Percentiles rank a stretch among this genome's conserved stretches.
phyloP scores from a whole-genome alignment of 2,113 vertebrate genomes.

The Salvelinus fontinalis region DNA sequence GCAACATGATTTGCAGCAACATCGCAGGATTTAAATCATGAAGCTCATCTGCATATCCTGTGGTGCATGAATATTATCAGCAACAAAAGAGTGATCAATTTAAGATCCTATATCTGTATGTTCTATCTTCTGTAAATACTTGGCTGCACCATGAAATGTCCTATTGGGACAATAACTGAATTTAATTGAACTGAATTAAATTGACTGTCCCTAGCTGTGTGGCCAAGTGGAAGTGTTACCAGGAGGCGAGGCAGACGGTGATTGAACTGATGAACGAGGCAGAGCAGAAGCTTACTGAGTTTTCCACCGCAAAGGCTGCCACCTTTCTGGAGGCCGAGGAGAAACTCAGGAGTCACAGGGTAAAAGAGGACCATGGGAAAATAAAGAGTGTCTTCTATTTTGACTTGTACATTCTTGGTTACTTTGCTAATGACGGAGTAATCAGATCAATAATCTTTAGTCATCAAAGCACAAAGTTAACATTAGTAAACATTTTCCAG shows the following conservation, averaged over 20 bases:
- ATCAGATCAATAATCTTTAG: not conserved
- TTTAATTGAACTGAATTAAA: too few relatives aligned
- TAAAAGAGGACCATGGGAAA: constrained; percentile 41
- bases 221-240: constrained; percentile 87
- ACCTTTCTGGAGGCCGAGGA: constrained; percentile 84
- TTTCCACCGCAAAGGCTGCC: constrained; percentile 85
- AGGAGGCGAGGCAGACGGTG: constrained; percentile 85
- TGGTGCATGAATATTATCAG: too few relatives aligned
- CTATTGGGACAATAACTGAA: not conserved
- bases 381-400: not conserved
- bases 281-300: constrained; percentile 92
- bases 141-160: too few relatives aligned
- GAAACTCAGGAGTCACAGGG: constrained; percentile 86
- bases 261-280: constrained; percentile 92
- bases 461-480: too few relatives aligned
- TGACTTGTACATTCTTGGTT: not conserved
- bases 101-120: too few relatives aligned
- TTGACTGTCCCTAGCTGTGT: constrained; percentile 75
- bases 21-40: too few relatives aligned
- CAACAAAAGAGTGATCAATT: too few relatives aligned
- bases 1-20: too few relatives aligned
- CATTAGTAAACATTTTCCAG: not conserved
- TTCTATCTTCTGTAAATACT: too few relatives aligned
- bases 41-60: too few relatives aligned
- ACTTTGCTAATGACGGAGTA: too few relatives aligned